Base-by-base conservation (phyloP, 2,113 vertebrate genomes). In the Microtus montanus region DNA sequence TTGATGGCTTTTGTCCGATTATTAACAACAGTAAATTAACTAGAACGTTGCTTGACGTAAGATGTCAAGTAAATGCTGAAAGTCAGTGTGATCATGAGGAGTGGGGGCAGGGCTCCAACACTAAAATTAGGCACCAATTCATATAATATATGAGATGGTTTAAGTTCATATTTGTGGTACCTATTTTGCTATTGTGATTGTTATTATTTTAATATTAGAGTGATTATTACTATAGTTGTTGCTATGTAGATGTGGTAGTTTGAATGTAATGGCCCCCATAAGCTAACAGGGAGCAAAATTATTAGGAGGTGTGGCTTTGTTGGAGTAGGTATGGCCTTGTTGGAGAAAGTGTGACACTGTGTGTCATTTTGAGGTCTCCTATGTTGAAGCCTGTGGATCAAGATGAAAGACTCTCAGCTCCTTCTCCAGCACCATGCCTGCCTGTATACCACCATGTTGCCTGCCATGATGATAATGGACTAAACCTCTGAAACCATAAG, bases 141-240 rank as follows among this genome's bases (percentile, higher is more conserved):
- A 73, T 66, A 13, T 66, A 66, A 30, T 91, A 1, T 66, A 35
- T 30, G 33, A 22, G 1, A 63, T 68, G 8, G 4, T 79, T 79
- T 78, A 89, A 79, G 11, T 33, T 91, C 73, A 88, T 54, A 7
- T 2, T 35, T 64, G 49, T 85, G 22, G 44, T 77, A 54, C 5
- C 10, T 85, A 66, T 61, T 86, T 74, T 28, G 78, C 74, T 64
- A 33, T 79, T 78, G 84, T 74, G 52, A 88, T 54, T 93, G n/a
- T 95, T 89, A 77, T 70, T 90, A 91, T 35, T 54, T 54, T 80
- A 80, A 78, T 92, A 3, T 30, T 68, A 35, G 54, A 63, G 38
- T 93, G 35, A 87, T 47, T 88, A 87, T 78, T 74, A 96, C 78
- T 80, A 92, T 68, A 90, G 28, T 77, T 26, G 24, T 61, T 82